phyloP scores from a whole-genome alignment of 2,797 vertebrate species.

The Enteromius viviparus region DNA sequence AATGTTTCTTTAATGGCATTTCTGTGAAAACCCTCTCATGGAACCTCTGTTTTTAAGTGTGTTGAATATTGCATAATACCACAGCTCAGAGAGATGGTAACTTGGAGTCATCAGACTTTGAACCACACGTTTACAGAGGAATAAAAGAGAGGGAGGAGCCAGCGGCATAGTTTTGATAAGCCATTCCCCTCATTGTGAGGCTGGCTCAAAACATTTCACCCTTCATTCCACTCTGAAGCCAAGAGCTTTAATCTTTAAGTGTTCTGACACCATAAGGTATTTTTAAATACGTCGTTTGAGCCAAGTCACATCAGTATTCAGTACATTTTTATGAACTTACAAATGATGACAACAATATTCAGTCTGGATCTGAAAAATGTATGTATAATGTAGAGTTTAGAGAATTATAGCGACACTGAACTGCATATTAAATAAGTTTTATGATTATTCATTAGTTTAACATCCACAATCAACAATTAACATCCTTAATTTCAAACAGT shows the following conservation, averaged over 20 bases:
- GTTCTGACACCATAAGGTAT: background rate
- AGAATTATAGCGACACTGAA: background rate
- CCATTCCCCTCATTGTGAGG: background rate
- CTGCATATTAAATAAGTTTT: background rate
- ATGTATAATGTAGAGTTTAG: background rate
- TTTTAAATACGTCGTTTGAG: background rate
- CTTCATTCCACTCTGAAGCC: background rate
- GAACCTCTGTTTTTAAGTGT: background rate
- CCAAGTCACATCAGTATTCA: background rate
- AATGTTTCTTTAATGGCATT: background rate
- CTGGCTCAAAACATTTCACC: conserved; percentile 7
- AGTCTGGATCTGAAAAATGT: background rate
- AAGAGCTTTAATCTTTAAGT: background rate
- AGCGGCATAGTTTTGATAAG: background rate
- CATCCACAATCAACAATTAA: no score
- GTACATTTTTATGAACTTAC: background rate
- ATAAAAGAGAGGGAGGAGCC: background rate
- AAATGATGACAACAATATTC: background rate
- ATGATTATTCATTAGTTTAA: background rate
- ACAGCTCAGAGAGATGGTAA: background rate
- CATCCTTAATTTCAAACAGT: background rate
- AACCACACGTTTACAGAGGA: conserved; percentile 5
- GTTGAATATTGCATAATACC: conserved; percentile 5
- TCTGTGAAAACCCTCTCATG: background rate
- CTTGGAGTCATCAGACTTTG: conserved; percentile 36